These are phyloP conservation scores for Mythimna loreyi DNA, from an alignment of 2,888 invertebrate genomes.

Conservation along the genomic window DNA sequence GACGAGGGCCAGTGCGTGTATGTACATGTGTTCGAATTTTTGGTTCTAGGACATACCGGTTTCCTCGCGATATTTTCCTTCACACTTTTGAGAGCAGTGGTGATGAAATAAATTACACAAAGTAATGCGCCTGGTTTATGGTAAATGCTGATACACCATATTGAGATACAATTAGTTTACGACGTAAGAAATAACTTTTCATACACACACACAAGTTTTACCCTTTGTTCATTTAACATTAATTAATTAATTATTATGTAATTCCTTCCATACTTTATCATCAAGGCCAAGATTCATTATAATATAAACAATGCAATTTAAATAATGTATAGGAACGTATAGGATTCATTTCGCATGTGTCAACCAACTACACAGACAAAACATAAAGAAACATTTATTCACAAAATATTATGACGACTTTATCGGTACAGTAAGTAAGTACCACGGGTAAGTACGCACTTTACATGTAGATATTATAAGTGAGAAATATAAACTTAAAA, in stretches of 20 bases:
- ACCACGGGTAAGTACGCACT: too few species aligned
- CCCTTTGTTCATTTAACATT: conserved; percentile 20
- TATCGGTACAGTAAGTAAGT: neutral
- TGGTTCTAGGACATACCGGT: too few species aligned
- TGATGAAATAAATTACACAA: too few species aligned
- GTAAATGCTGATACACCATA: too few species aligned
- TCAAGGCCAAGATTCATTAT: conserved; percentile 31
- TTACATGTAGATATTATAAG: too few species aligned
- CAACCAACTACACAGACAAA: conserved; percentile 21
- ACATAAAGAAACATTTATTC: neutral
- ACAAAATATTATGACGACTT: conserved; percentile 3
- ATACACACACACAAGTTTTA: neutral
- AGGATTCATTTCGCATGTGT: conserved; percentile 42
- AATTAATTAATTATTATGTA: conserved; percentile 25
- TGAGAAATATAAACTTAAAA: too few species aligned
- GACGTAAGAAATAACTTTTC: neutral
- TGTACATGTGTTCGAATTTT: too few species aligned
- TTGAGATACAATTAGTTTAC: neutral
- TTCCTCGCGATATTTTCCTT: too few species aligned
- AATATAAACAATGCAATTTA: conserved; percentile 31
- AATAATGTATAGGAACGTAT: conserved; percentile 11
- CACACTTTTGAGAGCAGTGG: too few species aligned
- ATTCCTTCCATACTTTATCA: conserved; percentile 22
- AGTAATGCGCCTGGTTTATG: too few species aligned
- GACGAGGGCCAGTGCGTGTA: too few species aligned